Percentiles rank a stretch among this genome's conserved stretches.
These are phyloP conservation scores for Ceyx melanurus DNA, from an alignment of 2,113 vertebrate genomes.

Conservation along the genomic window DNA sequence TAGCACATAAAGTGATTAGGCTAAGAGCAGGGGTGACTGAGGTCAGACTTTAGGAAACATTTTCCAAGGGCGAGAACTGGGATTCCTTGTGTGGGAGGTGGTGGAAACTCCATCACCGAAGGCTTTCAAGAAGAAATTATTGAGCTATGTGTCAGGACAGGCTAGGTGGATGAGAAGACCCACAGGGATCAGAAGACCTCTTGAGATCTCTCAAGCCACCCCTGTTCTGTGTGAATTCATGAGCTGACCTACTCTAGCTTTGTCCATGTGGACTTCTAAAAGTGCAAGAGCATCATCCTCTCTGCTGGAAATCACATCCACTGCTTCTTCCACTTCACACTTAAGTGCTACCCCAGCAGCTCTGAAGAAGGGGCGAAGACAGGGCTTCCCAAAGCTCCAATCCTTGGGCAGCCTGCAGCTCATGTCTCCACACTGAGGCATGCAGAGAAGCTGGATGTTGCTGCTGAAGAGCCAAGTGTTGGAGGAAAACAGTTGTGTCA, in stretches of 20 bases:
- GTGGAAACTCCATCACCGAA: background rate
- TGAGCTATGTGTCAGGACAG: background rate
- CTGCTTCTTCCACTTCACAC: background rate
- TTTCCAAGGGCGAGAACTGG: constrained; percentile 14
- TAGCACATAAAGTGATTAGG: background rate
- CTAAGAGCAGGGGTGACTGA: constrained; percentile 9
- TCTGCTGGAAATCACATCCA: background rate
- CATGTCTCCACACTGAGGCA: background rate
- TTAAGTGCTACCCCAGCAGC: background rate
- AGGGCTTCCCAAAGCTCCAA: background rate
- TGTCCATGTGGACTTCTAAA: background rate
- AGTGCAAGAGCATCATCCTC: accelerated
- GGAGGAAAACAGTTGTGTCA: constrained; percentile 2
- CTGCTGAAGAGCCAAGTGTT: background rate
- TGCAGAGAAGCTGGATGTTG: background rate
- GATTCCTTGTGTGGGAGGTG: constrained; percentile 28
- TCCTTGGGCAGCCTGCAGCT: background rate
- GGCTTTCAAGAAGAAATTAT: background rate
- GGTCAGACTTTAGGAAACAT: constrained; percentile 30
- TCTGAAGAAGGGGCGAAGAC: background rate
- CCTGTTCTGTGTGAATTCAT: background rate
- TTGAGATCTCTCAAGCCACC: background rate
- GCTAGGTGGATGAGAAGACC: background rate
- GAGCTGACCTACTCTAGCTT: background rate
- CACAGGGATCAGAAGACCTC: background rate